Conservation (phyloP, 2,113 vertebrate genomes). For the Mirza zaza region DNA sequence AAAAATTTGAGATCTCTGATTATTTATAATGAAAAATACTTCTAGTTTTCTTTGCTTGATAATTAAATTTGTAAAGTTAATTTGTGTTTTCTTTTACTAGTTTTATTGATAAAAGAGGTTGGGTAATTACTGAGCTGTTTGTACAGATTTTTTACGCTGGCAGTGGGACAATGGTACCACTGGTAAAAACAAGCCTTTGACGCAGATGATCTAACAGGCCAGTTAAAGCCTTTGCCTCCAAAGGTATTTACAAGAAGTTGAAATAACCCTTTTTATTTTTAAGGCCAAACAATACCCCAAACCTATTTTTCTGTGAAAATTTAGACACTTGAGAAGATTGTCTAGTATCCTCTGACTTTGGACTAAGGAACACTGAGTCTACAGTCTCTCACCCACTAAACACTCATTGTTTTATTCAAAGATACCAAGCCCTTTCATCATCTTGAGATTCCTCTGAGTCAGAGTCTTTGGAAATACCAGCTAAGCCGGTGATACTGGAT, state of each 20-base stretch:
- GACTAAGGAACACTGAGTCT: background rate
- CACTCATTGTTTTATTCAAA: conserved; percentile 45
- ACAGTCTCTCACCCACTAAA: background rate
- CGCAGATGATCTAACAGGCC: background rate
- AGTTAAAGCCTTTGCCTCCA: background rate
- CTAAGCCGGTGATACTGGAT: background rate
- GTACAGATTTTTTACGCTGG: background rate
- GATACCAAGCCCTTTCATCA: conserved; percentile 1
- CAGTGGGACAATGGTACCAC: background rate
- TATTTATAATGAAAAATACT: conserved; percentile 37
- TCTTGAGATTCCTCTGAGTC: conserved; percentile 33
- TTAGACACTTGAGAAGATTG: conserved; percentile 34
- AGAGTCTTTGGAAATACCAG: conserved; percentile 39
- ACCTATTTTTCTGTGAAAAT: conserved; percentile 52
- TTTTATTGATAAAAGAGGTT: conserved; percentile 43
- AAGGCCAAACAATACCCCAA: conserved; percentile 29
- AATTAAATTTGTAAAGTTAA: conserved; percentile 35
- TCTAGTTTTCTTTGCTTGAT: conserved; percentile 4
- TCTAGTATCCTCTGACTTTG: conserved; percentile 25
- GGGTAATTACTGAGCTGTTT: background rate
- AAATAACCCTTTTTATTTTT: background rate
- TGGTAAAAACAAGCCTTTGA: conserved; percentile 13
- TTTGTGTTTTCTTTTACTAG: conserved; percentile 5
- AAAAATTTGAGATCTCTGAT: conserved; percentile 16
- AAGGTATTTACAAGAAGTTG: conserved; percentile 9